Conservation (phyloP, 2,888 invertebrate species). For the Apamea anceps region DNA sequence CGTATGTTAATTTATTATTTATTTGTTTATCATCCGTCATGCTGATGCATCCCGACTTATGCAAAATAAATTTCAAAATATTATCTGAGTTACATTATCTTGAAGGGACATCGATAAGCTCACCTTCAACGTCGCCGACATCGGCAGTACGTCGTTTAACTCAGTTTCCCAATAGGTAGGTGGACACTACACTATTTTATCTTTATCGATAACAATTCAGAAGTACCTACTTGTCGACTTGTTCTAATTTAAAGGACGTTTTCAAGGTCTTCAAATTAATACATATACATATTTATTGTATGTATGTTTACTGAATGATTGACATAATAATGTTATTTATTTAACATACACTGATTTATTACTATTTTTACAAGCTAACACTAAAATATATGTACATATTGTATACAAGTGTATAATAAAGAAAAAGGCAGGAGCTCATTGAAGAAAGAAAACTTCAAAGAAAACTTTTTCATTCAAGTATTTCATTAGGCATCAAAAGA, state of each 20-base stretch:
- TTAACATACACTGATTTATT: no score
- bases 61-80: constrained; percentile 9
- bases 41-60: constrained; percentile 6
- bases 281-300: neutral
- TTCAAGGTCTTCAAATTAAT: constrained; percentile 40
- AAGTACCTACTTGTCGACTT: constrained; percentile 33
- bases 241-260: constrained; percentile 43
- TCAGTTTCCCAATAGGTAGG: constrained; percentile 47
- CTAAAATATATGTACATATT: no score
- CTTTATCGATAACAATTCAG: constrained; percentile 39
- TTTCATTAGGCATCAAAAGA: no score
- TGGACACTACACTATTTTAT: constrained; percentile 26
- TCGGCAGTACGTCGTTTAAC: neutral
- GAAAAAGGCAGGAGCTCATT: no score
- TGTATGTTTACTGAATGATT: no score
- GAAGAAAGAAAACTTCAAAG: no score
- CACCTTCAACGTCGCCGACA: constrained; percentile 35
- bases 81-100: constrained; percentile 42
- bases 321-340: no score
- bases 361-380: no score
- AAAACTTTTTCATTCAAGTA: no score
- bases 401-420: no score
- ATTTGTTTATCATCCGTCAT: neutral
- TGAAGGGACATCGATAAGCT: constrained; percentile 25
- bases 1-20: neutral